Evolutionary conservation across 2,888 invertebrate species (phyloP).

Genomic region (Hartigia nigra): DNA sequence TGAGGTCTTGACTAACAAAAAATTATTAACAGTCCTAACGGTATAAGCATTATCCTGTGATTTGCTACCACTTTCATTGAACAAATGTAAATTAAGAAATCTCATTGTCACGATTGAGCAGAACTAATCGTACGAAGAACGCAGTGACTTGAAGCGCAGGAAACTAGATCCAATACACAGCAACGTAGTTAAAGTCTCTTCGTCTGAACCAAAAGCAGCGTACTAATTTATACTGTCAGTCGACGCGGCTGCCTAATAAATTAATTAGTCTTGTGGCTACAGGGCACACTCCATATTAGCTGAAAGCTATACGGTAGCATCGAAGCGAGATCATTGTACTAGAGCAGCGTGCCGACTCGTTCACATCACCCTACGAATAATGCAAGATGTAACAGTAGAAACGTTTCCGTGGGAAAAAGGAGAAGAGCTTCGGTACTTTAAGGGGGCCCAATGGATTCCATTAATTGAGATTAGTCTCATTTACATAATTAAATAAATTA

Average conservation of each 20-base stretch:
- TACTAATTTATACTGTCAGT: neutral
- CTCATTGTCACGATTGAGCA: neutral
- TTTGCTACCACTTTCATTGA: neutral
- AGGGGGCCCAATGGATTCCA: neutral
- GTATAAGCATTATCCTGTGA: neutral
- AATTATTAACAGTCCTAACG: neutral
- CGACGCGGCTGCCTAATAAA: neutral
- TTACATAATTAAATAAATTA: constrained; percentile 2
- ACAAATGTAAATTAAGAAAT: neutral
- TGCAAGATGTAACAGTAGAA: neutral
- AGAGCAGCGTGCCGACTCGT: neutral
- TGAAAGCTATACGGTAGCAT: neutral
- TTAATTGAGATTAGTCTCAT: constrained; percentile 1
- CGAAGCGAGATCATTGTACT: constrained; percentile 3
- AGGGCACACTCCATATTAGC: neutral
- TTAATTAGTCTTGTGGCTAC: neutral
- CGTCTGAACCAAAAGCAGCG: neutral
- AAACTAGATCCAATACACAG: neutral
- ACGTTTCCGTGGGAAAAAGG: neutral
- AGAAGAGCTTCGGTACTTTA: neutral
- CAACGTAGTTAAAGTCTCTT: neutral
- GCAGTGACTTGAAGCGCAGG: neutral
- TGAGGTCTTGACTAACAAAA: neutral
- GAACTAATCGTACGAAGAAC: neutral
- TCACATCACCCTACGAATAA: neutral